Evolutionary conservation across 1,140 invertebrate species (phyloP), one percentile per base, ranked within the genome.

Genomic region (Ceratosolen solmsi): DNA sequence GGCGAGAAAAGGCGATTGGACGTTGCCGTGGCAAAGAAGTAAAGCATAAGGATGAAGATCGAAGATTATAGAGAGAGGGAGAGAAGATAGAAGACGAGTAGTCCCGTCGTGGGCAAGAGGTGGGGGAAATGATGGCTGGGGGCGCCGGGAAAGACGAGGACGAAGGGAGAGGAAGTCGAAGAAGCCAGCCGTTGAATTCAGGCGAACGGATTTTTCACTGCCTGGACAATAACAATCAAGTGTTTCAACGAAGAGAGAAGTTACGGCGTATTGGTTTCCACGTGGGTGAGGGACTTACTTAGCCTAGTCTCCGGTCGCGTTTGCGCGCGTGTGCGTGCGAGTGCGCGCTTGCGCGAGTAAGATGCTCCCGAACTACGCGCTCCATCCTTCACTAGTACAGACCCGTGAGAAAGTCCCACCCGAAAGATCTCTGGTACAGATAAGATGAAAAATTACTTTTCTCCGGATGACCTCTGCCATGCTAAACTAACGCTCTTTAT

Each of bases 291-390:
- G 60, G 65, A 46, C 63, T 75, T n/a, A n/a, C n/a, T n/a, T n/a
- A n/a, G n/a, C n/a, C n/a, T n/a, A n/a, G n/a, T n/a, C n/a, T n/a
- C n/a, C 17, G 60, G 77, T 54, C 83, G 82, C 82, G 79, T 84
- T 65, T 56, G 11, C 73, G 75, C 84, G 80, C 5, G 51, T 54
- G 11, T 15, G 20, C n/a, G n/a, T n/a, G n/a, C n/a, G n/a, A n/a
- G n/a, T n/a, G 51, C 13, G 51, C 51, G 13, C 51, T 11, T 83
- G 77, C 80, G 65, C 63, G 73, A 36, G 77, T 70, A 79, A 83
- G 79, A 84, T 84, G 85, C 85, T 87, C 82, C 87, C 85, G 86
- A 87, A 86, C 84, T 88, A 87, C 85, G 84, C 87, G 83, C 82
- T 80, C 84, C 82, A 86, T 82, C 82, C 84, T 86, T 85, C 85